Conservation (phyloP, 1,140 invertebrate species). For the Bombus waltoni region DNA sequence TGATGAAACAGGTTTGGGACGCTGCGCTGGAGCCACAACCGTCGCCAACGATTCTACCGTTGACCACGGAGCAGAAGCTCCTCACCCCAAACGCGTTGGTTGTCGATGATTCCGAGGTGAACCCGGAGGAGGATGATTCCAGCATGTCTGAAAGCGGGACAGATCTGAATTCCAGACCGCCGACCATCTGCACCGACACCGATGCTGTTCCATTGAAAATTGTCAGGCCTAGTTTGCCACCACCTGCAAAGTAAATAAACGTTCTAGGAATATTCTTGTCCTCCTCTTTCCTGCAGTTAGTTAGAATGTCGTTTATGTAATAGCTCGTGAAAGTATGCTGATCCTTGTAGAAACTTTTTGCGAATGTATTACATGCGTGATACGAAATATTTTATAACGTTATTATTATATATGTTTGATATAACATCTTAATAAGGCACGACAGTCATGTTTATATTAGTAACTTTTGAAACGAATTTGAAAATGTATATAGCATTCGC, state of each 20-base stretch:
- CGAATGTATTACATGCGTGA: too few relatives aligned
- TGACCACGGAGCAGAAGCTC: conserved; percentile 71
- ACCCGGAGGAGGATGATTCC: conserved; percentile 80
- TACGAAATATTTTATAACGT: too few relatives aligned
- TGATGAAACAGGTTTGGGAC: conserved; percentile 92
- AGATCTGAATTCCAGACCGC: conserved; percentile 73
- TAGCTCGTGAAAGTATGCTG: too few relatives aligned
- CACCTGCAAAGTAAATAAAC: conserved; percentile 31
- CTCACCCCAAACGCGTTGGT: conserved; percentile 70
- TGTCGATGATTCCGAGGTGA: conserved; percentile 75
- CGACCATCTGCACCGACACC: conserved; percentile 70
- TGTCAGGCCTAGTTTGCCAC: conserved; percentile 69
- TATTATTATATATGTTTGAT: too few relatives aligned
- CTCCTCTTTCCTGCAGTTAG: not conserved
- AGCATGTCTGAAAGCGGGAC: conserved; percentile 82
- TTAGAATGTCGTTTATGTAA: too few relatives aligned
- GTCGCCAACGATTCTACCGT: conserved; percentile 56
- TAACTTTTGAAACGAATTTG: too few relatives aligned
- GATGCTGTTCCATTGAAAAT: conserved; percentile 67
- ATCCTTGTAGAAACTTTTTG: not conserved
- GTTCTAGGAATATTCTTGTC: not conserved
- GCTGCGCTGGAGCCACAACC: conserved; percentile 75
- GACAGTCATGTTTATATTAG: too few relatives aligned
- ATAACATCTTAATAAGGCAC: too few relatives aligned
- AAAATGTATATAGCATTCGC: not conserved